Evolutionary conservation across 2,888 invertebrate genomes (phyloP).

Genomic region (Allolobophora icterica): DNA sequence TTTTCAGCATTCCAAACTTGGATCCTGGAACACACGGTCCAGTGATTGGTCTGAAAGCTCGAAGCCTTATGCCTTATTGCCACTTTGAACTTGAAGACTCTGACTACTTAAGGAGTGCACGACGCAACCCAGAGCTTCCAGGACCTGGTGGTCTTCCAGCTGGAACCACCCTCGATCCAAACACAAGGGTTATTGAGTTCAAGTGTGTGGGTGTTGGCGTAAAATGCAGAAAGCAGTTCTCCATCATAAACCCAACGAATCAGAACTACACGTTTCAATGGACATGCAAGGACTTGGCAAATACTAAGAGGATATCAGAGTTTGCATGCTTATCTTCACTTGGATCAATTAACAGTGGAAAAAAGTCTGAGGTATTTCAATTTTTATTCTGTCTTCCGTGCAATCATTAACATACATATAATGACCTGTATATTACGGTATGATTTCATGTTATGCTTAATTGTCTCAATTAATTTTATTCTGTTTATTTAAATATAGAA

Average conservation of each 20-base stretch:
- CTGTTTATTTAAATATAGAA: background rate
- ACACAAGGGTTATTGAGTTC: slow-evolving; percentile 73
- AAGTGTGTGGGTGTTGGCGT: slow-evolving; percentile 26
- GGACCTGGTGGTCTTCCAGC: slow-evolving; percentile 30
- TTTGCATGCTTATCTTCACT: slow-evolving; percentile 72
- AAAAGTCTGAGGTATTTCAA: slow-evolving; percentile 67
- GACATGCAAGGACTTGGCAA: slow-evolving; percentile 68
- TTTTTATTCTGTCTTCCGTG: background rate
- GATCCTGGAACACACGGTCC: slow-evolving; percentile 59
- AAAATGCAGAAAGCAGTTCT: slow-evolving; percentile 58
- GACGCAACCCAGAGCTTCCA: slow-evolving; percentile 63
- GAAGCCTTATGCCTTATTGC: slow-evolving; percentile 74
- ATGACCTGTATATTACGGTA: background rate
- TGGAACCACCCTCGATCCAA: slow-evolving; percentile 65
- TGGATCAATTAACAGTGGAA: slow-evolving; percentile 72
- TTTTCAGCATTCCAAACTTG: slow-evolving; percentile 61
- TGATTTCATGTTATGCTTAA: background rate
- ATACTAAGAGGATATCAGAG: slow-evolving; percentile 64
- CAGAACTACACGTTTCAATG: slow-evolving; percentile 72
- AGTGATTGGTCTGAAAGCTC: slow-evolving; percentile 68
- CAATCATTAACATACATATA: background rate
- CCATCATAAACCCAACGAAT: slow-evolving; percentile 74
- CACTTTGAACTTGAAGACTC: slow-evolving; percentile 75
- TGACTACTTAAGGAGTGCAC: slow-evolving; percentile 69
- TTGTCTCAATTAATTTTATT: no score